These are phyloP conservation scores for Allochrocebus solatus DNA, from an alignment of 2,797 vertebrate genomes.

Conservation along the genomic window DNA sequence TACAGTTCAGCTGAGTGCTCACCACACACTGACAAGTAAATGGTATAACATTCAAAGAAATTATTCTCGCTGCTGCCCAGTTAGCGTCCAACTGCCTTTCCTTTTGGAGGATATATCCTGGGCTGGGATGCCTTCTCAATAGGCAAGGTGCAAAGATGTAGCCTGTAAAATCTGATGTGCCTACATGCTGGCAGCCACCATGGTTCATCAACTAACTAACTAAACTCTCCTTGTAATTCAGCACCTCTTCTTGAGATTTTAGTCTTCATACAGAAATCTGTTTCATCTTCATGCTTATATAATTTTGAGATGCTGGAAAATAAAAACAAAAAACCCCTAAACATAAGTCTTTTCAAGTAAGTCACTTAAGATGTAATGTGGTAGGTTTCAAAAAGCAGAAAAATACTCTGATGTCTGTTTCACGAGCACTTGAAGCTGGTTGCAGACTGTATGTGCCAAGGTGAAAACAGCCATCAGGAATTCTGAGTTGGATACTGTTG, in stretches of 20 bases:
- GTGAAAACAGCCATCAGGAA: not conserved
- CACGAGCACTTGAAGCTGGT: not conserved
- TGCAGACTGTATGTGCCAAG: not conserved
- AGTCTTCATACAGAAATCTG: slow-evolving; percentile 44
- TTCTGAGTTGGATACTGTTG: not conserved
- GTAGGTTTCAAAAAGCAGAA: not conserved
- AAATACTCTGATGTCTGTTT: not conserved
- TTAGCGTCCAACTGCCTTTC: not conserved
- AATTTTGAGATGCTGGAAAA: slow-evolving; percentile 42
- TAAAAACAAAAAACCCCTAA: not conserved
- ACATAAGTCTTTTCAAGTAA: slow-evolving; percentile 65
- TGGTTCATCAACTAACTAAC: slow-evolving; percentile 56
- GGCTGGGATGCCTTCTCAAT: not conserved
- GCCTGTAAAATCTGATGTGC: not conserved
- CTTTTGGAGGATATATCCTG: slow-evolving; percentile 24
- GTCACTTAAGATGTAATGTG: not conserved
- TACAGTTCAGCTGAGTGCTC: not conserved
- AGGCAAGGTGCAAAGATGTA: slow-evolving; percentile 56
- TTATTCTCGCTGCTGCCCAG: not conserved
- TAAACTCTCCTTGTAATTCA: slow-evolving; percentile 58
- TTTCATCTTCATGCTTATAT: slow-evolving; percentile 1
- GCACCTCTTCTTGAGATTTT: slow-evolving; percentile 44
- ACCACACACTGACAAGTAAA: not conserved
- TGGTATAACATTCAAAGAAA: slow-evolving; percentile 66
- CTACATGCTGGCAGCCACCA: not conserved